A percentile compares a stretch with the other conserved stretches of the same genome.
These are phyloP conservation scores for Formica selysi DNA, from an alignment of 1,140 invertebrate genomes.

Conservation along the genomic window DNA sequence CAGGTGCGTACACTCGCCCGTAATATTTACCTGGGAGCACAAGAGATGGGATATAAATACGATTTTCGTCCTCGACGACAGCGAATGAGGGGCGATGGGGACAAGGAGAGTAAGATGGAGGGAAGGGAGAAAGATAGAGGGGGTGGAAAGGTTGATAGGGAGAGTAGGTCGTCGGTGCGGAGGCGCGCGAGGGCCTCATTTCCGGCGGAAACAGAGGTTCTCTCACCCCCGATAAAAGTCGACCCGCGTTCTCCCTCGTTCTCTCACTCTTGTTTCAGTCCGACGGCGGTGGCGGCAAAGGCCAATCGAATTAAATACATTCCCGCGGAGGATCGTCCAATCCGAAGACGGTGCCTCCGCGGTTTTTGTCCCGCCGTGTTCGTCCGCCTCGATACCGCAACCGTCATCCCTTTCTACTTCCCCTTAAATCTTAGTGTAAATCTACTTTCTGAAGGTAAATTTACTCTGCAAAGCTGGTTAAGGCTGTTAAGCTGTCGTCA, in stretches of 20 bases:
- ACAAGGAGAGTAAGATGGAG: slow-evolving; percentile 19
- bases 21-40: slow-evolving; percentile 73
- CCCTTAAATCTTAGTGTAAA: slow-evolving; percentile 61
- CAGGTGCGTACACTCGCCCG: slow-evolving; percentile 48
- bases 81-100: slow-evolving; percentile 44
- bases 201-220: slow-evolving; percentile 84
- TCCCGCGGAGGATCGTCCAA: slow-evolving; percentile 73
- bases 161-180: slow-evolving; percentile 43
- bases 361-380: slow-evolving; percentile 68
- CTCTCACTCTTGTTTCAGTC: slow-evolving; percentile 55
- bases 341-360: slow-evolving; percentile 44
- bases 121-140: slow-evolving; percentile 17
- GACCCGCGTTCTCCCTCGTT: slow-evolving; percentile 1
- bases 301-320: slow-evolving; percentile 81
- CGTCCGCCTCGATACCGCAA: slow-evolving; percentile 44
- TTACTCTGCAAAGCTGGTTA: slow-evolving; percentile 53
- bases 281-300: slow-evolving; percentile 66
- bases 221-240: slow-evolving; percentile 68
- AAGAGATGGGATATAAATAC: slow-evolving; percentile 81
- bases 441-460: slow-evolving; percentile 51
- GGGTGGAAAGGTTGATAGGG: slow-evolving; percentile 53
- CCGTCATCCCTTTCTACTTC: slow-evolving; percentile 32
- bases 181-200: slow-evolving; percentile 78
- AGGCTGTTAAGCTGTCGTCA: slow-evolving; percentile 54
- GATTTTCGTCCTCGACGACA: slow-evolving; percentile 72